Conservation (phyloP, 2,888 invertebrate species). For the Nasonovia ribisnigri region DNA sequence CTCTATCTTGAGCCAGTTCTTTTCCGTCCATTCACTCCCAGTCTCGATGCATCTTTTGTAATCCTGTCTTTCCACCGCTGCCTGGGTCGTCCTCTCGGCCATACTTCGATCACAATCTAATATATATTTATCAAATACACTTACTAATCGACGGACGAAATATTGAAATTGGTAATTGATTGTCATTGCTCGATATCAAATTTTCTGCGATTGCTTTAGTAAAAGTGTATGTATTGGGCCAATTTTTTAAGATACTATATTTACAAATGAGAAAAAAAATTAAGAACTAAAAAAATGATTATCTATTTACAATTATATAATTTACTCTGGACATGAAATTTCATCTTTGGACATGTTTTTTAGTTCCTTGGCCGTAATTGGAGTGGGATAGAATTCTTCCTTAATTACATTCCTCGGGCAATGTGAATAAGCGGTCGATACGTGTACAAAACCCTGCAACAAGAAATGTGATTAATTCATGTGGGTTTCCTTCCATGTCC, state of each 20-base stretch:
- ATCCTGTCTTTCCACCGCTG: too few relatives aligned
- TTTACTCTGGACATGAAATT: not conserved
- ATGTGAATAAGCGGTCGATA: slow-evolving; percentile 96
- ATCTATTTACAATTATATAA: not conserved
- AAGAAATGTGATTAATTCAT: not conserved
- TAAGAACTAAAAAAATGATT: not conserved
- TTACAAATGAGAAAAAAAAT: not conserved
- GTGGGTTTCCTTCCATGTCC: not conserved
- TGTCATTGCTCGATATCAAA: not conserved
- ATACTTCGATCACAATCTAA: not conserved
- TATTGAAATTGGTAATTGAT: not conserved
- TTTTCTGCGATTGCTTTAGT: slow-evolving; percentile 38
- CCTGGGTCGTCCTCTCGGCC: too few relatives aligned
- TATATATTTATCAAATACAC: not conserved
- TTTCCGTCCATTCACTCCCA: too few relatives aligned
- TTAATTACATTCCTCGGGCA: slow-evolving; percentile 82
- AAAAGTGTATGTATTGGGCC: slow-evolving; percentile 48
- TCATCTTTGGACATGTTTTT: slow-evolving; percentile 71
- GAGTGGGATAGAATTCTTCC: slow-evolving; percentile 84
- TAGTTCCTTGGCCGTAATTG: slow-evolving; percentile 79
- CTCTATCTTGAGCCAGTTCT: too few relatives aligned
- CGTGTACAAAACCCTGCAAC: slow-evolving; percentile 83
- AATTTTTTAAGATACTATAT: slow-evolving; percentile 1
- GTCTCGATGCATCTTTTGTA: too few relatives aligned
- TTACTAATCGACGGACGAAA: slow-evolving; percentile 32